Evolutionary conservation across 2,113 vertebrate genomes (phyloP), one percentile per base, ranked within the genome.

Genomic region (Hystrix cristata): DNA sequence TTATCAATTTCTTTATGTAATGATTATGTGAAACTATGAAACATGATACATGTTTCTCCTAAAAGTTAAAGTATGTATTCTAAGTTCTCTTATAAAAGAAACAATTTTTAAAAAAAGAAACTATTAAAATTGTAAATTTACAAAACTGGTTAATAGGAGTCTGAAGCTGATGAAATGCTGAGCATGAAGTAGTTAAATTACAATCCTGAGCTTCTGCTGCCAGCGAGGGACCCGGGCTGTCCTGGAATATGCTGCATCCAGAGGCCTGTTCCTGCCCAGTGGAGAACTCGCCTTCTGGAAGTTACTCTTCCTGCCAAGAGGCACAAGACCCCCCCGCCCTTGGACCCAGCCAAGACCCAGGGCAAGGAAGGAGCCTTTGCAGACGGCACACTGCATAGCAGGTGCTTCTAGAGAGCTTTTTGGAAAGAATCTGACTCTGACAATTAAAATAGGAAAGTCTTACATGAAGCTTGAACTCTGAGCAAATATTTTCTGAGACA

Each of bases 61-160:
- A n/a, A 83, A 27, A 53, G 46, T 9, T 62, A 19, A 83, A 57
- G 25, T 76, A 76, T 46, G 51, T 91, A 15, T 55, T 78, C 57
- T 79, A 65, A 87, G 74, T 95, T 95, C n/a, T 87, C 80, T n/a
- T 86, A 60, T 34, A 25, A 59, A 82, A 69, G 18, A 60, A 18
- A 85, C 72, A 38, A 38, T 38, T 38, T 38, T 38, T 38, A 38
- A 38, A 38, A 38, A 38, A 38, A 38, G 38, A 38, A 38, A 38
- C 15, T 10, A 55, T n/a, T 62, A 55, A 82, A 90, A 60, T 71
- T 71, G 31, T 60, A 69, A 78, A 53, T 69, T n/a, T 76, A 21
- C 15, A 29, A 81, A 90, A 62, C 59, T 78, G 38, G 25, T 59
- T 82, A 8, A 21, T 60, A 59, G 59, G 16, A 23, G 8, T 29